Evolutionary conservation across 2,797 vertebrate genomes (phyloP), one percentile per base, ranked within the genome.

Genomic region (Macropodus opercularis): DNA sequence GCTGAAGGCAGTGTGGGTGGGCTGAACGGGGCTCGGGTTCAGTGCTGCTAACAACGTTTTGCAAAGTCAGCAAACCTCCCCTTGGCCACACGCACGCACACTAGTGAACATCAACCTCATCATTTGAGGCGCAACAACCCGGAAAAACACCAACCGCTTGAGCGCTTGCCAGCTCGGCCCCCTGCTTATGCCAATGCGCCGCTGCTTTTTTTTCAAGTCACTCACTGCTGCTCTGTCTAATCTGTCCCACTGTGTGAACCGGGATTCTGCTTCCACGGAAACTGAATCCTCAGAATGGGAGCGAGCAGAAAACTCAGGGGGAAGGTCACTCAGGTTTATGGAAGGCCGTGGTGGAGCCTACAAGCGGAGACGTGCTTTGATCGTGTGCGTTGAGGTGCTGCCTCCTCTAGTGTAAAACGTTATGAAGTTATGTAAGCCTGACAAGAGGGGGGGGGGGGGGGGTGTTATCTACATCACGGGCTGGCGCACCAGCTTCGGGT

Each of bases 231-330:
- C 72, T 79, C 63, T 72, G n/a, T n/a, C n/a, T n/a, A 38, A 71
- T 83, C 66, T 73, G 47, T 19, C 63, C 53, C 63, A 51, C 58
- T 53, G 68, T 75, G 76, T 74, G 65, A 79, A 42, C 67, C 42
- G 17, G 80, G 83, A 87, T 84, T 84, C 69, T 40, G 36, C 47
- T 31, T 68, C 41, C 51, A 43, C 68, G 88, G 89, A 89, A 90
- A 92, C 77, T 10, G 9, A 87, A 89, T 75, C 87, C 75, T 76
- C 47, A 76, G 73, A 81, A 73, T 51, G 66, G 63, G 72, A 75
- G 65, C 22, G 6, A 31, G 53, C 27, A 9, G 36, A 47, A 32
- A 10, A 64, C 56, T 56, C 13, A n/a, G 47, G 59, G 76, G 67
- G n/a, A n/a, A 76, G 80, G 72, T 79, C 54, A 46, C 13, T 6